A percentile compares a stretch with the other conserved stretches of the same genome.
phyloP scores from a whole-genome alignment of 2,797 vertebrate species.

The Channa striata region DNA sequence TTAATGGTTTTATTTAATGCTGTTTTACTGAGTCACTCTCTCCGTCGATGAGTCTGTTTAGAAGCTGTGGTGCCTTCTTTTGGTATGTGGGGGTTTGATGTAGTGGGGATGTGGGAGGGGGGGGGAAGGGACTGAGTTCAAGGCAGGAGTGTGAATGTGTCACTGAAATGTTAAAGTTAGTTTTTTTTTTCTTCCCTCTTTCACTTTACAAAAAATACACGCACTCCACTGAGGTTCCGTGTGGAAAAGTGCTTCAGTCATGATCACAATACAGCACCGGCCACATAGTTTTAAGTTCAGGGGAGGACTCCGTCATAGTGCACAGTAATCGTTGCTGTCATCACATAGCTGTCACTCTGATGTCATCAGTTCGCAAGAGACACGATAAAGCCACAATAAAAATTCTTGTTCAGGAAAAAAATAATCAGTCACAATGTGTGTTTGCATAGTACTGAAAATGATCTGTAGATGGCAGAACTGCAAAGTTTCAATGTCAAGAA shows the following conservation, averaged over 20 bases:
- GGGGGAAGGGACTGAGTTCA: slow-evolving; percentile 47
- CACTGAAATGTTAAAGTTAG: slow-evolving; percentile 63
- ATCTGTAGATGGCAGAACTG: slow-evolving; percentile 56
- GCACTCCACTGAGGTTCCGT: slow-evolving; percentile 28
- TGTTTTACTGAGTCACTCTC: slow-evolving; percentile 75
- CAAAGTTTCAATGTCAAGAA: slow-evolving; percentile 26
- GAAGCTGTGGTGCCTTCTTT: slow-evolving; percentile 94
- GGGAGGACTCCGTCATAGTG: slow-evolving; percentile 55
- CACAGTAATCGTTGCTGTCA: slow-evolving; percentile 50
- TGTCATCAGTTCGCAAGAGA: slow-evolving; percentile 56
- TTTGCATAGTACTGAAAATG: slow-evolving; percentile 66
- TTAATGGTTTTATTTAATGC: slow-evolving; percentile 76
- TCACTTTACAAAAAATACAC: slow-evolving; percentile 31
- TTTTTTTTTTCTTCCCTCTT: slow-evolving; percentile 23
- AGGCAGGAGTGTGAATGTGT: slow-evolving; percentile 83
- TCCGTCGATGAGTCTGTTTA: slow-evolving; percentile 84
- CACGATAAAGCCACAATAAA: slow-evolving; percentile 31
- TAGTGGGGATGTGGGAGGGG: slow-evolving; percentile 48
- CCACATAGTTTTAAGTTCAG: slow-evolving; percentile 67
- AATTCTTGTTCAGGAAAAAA: slow-evolving; percentile 1
- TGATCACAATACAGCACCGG: slow-evolving; percentile 52
- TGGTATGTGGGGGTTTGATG: slow-evolving; percentile 81
- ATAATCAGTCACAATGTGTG: slow-evolving; percentile 7
- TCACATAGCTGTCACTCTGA: slow-evolving; percentile 55
- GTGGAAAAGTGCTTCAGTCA: slow-evolving; percentile 64